Evolutionary conservation across 1,140 invertebrate species (phyloP), one percentile per base, ranked within the genome.

Genomic region (Meloidogyne hapla): DNA sequence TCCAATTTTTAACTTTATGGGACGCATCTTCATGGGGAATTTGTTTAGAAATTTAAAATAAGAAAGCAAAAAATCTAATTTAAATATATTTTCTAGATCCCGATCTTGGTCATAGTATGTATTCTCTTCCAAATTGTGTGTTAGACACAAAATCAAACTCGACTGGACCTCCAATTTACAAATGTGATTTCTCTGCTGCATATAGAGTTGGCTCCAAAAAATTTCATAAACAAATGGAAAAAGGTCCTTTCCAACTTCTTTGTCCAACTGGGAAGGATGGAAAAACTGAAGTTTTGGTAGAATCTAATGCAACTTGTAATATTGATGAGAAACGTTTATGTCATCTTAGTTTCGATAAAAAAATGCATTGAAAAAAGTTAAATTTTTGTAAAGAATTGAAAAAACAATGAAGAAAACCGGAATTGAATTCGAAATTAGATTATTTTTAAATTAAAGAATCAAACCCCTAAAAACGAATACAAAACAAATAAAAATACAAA

Each of bases 241-340:
- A 56, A 56, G 48, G 48, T 21, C 48, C 48, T n/a, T 56, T 56
- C 8, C 18, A 56, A 56, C 48, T 56, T 56, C n/a, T 56, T 6
- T 56, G 48, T 13, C 48, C 48, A n/a, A 56, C 5, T n/a, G 48
- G 48, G n/a, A 6, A n/a, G 4, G 18, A 18, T 56, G 48, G 48
- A 56, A 18, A n/a, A 5, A 56, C 48, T 56, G 18, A 56, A 56
- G 48, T 56, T 6, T 56, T 56, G n/a, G 18, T n/a, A 56, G 48
- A 56, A 56, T 18, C 48, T 56, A 56, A 21, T 56, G 48, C 48
- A 56, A 56, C 12, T n/a, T 56, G 48, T 56, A 56, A 56, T 56
- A n/a, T 56, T n/a, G 48, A 56, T n/a, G 48, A 56, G n/a, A 56
- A 56, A n/a, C 48, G 48, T 56, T 56, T 56, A 56, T 56, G 48